These are phyloP conservation scores for Periplaneta americana DNA, from an alignment of 1,140 invertebrate genomes.

Conservation along the genomic window DNA sequence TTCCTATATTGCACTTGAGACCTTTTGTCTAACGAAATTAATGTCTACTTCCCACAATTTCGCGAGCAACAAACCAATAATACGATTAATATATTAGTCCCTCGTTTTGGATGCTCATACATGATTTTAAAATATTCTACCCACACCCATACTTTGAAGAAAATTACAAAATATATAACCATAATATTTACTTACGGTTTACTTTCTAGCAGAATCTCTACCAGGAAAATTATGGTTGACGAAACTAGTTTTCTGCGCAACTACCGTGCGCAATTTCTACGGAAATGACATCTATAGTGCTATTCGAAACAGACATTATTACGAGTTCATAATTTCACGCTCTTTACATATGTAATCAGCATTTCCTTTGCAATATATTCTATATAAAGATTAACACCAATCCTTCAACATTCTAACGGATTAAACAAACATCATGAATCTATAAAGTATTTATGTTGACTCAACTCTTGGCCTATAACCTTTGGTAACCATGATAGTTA, in stretches of 20 bases:
- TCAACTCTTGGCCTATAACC: too few relatives aligned
- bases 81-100: too few relatives aligned
- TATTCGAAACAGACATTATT: background rate
- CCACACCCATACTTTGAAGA: background rate
- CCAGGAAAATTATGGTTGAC: constrained; percentile 29
- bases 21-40: background rate
- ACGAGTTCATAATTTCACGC: background rate
- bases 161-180: background rate
- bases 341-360: too few relatives aligned
- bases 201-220: constrained; percentile 27
- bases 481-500: too few relatives aligned
- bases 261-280: constrained; percentile 23
- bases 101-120: background rate
- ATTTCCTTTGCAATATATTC: too few relatives aligned
- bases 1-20: background rate
- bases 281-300: constrained; percentile 4
- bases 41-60: background rate
- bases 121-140: background rate
- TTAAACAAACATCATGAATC: too few relatives aligned
- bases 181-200: constrained; percentile 23
- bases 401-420: too few relatives aligned
- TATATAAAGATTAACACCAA: too few relatives aligned
- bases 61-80: too few relatives aligned
- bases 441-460: too few relatives aligned
- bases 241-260: constrained; percentile 28